Conservation (phyloP, 2,797 vertebrate genomes). For the Adrianichthys oophorus region DNA sequence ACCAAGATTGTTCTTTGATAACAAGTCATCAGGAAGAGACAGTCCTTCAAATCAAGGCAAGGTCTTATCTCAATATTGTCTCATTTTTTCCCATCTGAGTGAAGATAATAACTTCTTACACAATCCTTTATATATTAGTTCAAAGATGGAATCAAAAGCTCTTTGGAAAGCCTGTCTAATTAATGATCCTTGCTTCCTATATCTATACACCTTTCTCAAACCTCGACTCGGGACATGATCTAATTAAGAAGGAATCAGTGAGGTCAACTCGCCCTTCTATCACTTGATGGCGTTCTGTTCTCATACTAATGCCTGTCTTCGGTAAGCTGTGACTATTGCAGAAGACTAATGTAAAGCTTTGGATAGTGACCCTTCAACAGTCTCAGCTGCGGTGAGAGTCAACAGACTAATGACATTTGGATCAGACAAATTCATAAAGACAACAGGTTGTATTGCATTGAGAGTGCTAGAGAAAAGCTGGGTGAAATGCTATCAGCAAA, state of each 20-base stretch:
- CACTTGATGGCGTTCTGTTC: conserved; percentile 53
- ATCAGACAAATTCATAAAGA: conserved; percentile 62
- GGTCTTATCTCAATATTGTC: neutral
- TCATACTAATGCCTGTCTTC: conserved; percentile 65
- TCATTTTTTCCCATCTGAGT: conserved; percentile 2
- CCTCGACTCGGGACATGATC: conserved; percentile 66
- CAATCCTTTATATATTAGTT: conserved; percentile 16
- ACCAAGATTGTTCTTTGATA: conserved; percentile 1
- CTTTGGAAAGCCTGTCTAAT: conserved; percentile 36
- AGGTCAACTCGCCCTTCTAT: conserved; percentile 72
- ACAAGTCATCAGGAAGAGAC: conserved; percentile 1
- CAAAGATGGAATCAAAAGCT: conserved; percentile 29
- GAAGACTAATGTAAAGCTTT: conserved; percentile 52
- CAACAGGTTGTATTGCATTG: conserved; percentile 49
- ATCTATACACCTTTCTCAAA: conserved; percentile 48
- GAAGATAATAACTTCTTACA: conserved; percentile 8
- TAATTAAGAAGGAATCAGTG: conserved; percentile 72
- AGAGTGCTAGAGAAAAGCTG: conserved; percentile 48
- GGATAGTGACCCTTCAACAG: conserved; percentile 41
- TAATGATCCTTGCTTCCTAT: conserved; percentile 24
- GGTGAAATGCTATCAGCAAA: conserved; percentile 70
- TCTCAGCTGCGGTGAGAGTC: conserved; percentile 50
- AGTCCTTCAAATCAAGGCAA: neutral
- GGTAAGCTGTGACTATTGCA: conserved; percentile 50
- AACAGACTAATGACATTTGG: conserved; percentile 61